Evolutionary conservation across 2,888 invertebrate genomes (phyloP).

Genomic region (Lithophane semibrunnea): DNA sequence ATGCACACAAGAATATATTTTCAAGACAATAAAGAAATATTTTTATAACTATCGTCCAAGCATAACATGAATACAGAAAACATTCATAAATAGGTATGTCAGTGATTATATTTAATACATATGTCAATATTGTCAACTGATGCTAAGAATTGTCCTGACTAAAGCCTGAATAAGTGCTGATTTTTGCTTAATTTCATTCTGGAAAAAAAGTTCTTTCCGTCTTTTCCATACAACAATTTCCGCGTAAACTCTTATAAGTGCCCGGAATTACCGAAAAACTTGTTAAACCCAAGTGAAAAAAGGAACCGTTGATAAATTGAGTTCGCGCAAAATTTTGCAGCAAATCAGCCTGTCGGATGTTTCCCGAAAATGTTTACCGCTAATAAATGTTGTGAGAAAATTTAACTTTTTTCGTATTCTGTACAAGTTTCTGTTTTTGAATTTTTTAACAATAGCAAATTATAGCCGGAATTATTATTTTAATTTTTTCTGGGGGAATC

Average conservation of each 20-base stretch:
- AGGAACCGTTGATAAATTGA: constrained; percentile 47
- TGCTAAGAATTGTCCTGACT: background rate
- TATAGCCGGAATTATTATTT: background rate
- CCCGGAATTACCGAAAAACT: constrained; percentile 39
- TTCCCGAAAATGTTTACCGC: constrained; percentile 38
- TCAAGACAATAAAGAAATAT: background rate
- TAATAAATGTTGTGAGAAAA: constrained; percentile 34
- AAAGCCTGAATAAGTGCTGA: background rate
- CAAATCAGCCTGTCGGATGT: constrained; percentile 48
- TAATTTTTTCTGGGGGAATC: background rate
- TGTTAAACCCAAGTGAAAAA: constrained; percentile 37
- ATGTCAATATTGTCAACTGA: background rate
- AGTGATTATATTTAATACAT: background rate
- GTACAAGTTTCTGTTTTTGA: background rate
- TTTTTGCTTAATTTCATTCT: background rate
- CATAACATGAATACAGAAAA: background rate
- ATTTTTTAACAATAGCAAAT: background rate
- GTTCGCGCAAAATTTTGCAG: constrained; percentile 54
- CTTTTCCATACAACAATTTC: constrained; percentile 12
- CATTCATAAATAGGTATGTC: background rate
- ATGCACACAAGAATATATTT: background rate
- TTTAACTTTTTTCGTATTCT: constrained; percentile 19
- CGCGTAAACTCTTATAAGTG: constrained; percentile 10
- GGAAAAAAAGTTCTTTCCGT: background rate
- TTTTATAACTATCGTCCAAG: background rate